These are phyloP conservation scores for Melanocharis versteri DNA, from an alignment of 2,113 vertebrate genomes.

Conservation along the genomic window DNA sequence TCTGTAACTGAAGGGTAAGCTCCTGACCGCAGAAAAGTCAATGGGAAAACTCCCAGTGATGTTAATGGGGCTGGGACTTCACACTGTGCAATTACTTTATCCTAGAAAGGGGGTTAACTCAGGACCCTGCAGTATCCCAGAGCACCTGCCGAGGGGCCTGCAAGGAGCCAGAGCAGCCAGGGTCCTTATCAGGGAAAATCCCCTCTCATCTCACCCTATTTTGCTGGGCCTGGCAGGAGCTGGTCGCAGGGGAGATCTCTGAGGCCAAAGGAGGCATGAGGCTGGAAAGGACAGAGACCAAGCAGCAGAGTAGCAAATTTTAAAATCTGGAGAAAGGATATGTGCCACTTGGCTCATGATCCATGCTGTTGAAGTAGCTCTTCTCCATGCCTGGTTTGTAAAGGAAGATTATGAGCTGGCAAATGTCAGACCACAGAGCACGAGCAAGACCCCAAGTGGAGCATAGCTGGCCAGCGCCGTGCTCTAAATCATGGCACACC, in stretches of 20 bases:
- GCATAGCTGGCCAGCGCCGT: fast-evolving
- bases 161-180: neutral
- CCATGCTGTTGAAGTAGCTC: neutral
- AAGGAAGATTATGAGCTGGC: conserved; percentile 27
- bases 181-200: neutral
- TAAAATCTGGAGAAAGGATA: neutral
- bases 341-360: neutral
- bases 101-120: neutral
- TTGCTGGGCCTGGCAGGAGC: neutral
- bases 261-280: neutral
- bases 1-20: neutral
- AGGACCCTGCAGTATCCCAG: neutral
- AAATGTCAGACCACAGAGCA: neutral
- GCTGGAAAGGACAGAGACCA: neutral
- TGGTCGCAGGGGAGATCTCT: neutral
- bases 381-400: neutral
- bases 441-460: neutral
- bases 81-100: neutral
- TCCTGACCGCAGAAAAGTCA: neutral
- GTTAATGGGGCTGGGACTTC: neutral
- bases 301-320: neutral
- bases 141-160: neutral
- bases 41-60: neutral
- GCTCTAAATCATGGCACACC: neutral
- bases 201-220: neutral